These are phyloP conservation scores for Peromyscus maniculatus DNA, from an alignment of 2,113 vertebrate genomes.

Conservation along the genomic window DNA sequence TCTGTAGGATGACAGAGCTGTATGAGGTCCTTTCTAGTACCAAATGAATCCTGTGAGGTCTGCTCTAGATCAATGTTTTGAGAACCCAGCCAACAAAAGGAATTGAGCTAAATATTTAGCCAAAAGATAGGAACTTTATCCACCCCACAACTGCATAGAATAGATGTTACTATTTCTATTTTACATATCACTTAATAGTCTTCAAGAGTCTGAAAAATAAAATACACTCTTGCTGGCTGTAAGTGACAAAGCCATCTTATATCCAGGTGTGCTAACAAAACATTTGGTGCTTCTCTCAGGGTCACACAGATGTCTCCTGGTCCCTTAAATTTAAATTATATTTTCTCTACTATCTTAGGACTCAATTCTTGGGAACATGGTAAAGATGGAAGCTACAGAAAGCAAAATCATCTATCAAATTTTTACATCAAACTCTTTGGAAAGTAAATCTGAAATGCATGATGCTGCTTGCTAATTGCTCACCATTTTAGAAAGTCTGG, in stretches of 20 bases:
- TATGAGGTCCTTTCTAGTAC: background rate
- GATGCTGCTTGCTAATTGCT: background rate
- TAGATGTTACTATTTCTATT: background rate
- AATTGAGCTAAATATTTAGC: background rate
- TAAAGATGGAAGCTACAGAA: background rate
- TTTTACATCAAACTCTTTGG: background rate
- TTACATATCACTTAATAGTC: background rate
- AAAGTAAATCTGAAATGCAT: slow-evolving; percentile 51
- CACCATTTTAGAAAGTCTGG: slow-evolving; percentile 72
- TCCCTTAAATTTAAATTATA: slow-evolving; percentile 57
- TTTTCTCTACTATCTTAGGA: slow-evolving; percentile 46
- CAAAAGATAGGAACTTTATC: background rate
- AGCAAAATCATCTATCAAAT: slow-evolving; percentile 34
- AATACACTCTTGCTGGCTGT: background rate
- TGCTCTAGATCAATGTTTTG: background rate
- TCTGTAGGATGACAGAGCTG: background rate
- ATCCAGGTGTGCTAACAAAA: background rate
- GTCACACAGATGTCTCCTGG: background rate
- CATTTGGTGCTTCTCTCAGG: background rate
- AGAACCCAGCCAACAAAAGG: slow-evolving; percentile 1
- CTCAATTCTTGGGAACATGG: background rate
- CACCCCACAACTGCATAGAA: background rate
- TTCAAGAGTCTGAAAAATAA: slow-evolving; percentile 7
- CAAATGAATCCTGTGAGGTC: background rate
- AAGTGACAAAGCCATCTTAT: slow-evolving; percentile 34